phyloP scores from a whole-genome alignment of 2,113 vertebrate genomes.

The Mustela nigripes region DNA sequence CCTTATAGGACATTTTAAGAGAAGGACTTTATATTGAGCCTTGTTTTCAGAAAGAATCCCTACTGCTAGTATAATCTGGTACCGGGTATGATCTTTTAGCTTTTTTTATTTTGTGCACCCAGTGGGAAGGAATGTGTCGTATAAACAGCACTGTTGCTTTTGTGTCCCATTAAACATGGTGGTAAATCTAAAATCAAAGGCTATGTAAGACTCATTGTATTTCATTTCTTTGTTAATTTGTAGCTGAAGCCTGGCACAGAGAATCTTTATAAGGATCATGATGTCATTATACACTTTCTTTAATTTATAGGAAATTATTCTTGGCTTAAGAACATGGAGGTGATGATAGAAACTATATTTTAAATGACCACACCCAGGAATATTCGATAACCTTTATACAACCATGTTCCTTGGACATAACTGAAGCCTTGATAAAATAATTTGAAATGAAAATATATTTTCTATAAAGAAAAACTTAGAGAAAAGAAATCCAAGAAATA shows the following conservation, averaged over 20 bases:
- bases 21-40: neutral
- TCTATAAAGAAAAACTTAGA: neutral
- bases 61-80: neutral
- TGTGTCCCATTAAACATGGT: neutral
- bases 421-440: neutral
- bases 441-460: conserved; percentile 23
- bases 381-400: neutral
- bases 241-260: neutral
- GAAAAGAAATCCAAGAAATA: conserved; percentile 8
- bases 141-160: neutral
- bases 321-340: neutral
- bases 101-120: neutral
- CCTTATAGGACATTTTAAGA: neutral
- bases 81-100: neutral
- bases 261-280: neutral
- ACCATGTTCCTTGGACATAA: neutral
- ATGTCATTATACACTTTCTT: neutral
- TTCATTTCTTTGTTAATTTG: conserved; percentile 3
- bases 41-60: conserved; percentile 1
- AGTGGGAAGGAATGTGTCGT: neutral
- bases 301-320: neutral
- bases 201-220: neutral
- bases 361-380: neutral
- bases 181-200: conserved; percentile 8
- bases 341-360: neutral